phyloP scores from a whole-genome alignment of 2,797 vertebrate genomes.

The Mycteria americana region DNA sequence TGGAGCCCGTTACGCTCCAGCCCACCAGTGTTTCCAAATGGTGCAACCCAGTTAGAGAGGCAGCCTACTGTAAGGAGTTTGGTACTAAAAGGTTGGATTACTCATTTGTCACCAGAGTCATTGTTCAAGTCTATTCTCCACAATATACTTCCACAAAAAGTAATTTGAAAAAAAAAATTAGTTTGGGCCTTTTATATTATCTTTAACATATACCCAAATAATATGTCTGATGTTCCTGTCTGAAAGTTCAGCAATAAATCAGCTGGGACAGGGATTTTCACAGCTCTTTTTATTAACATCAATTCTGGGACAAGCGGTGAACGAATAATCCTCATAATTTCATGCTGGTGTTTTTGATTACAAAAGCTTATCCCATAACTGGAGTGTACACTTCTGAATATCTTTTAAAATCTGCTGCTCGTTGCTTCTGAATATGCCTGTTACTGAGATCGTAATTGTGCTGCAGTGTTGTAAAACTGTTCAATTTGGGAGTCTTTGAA shows the following conservation, averaged over 20 bases:
- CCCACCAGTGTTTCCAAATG: background rate
- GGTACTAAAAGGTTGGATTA: background rate
- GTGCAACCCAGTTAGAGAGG: background rate
- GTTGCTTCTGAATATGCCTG: constrained; percentile 5
- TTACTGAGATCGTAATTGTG: background rate
- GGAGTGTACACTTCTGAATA: background rate
- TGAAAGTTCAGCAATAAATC: background rate
- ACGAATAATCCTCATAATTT: background rate
- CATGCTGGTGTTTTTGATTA: background rate
- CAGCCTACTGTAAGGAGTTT: background rate
- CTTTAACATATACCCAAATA: background rate
- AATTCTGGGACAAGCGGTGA: background rate
- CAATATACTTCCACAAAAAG: background rate
- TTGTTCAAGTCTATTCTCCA: background rate
- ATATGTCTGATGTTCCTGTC: background rate
- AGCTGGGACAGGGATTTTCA: background rate
- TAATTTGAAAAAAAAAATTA: background rate
- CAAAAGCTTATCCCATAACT: background rate
- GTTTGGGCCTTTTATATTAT: background rate
- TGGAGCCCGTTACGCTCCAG: background rate
- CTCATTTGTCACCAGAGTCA: background rate
- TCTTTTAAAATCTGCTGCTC: background rate
- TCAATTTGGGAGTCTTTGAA: background rate
- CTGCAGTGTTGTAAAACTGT: background rate
- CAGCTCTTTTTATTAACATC: background rate